Conservation (phyloP, 2,113 vertebrate genomes). For the Brevimyrus niger region DNA sequence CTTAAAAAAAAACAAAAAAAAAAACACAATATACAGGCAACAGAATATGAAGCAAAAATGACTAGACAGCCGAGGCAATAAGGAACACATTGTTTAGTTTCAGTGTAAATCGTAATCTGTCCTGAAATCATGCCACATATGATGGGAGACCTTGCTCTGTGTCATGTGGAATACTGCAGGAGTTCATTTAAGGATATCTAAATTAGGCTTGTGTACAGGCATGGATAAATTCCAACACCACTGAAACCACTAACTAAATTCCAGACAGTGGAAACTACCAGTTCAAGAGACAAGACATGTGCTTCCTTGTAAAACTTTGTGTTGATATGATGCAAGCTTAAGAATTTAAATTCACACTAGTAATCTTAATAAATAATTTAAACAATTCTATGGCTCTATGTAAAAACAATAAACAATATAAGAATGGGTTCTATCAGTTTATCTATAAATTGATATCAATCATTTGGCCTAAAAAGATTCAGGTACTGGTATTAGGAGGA, state of each 20-base stretch:
- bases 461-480: neutral
- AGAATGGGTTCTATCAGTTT: neutral
- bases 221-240: conserved; percentile 23
- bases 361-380: neutral
- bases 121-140: neutral
- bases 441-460: neutral
- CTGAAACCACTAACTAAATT: conserved; percentile 17
- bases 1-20: neutral
- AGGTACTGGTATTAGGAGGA: neutral
- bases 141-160: neutral
- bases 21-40: neutral
- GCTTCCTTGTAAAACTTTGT: neutral
- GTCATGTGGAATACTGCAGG: neutral
- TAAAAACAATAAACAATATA: neutral
- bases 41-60: neutral
- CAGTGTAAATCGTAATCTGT: neutral
- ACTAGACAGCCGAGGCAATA: neutral
- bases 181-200: conserved; percentile 25
- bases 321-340: neutral
- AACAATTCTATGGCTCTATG: neutral
- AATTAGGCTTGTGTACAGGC: conserved; percentile 20
- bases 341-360: neutral
- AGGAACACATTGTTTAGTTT: neutral
- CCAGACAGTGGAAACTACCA: conserved; percentile 4
- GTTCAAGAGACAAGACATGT: neutral